phyloP scores from a whole-genome alignment of 2,113 vertebrate genomes.

The Cyanistes caeruleus region DNA sequence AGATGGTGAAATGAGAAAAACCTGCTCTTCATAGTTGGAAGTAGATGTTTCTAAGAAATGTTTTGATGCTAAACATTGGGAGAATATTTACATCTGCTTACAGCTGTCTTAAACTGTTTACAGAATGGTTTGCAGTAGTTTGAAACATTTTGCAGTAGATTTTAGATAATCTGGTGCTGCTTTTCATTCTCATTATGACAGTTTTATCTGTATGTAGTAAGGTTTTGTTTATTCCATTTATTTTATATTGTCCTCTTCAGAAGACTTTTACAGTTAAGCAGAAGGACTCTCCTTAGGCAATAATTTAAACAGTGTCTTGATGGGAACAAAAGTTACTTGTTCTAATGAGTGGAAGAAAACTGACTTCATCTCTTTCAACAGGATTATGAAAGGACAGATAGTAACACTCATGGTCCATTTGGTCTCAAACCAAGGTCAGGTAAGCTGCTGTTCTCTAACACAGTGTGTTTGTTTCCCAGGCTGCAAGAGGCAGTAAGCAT shows the following conservation, averaged over 20 bases:
- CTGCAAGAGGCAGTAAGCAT: background rate
- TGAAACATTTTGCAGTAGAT: background rate
- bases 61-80: background rate
- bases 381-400: conserved; percentile 80
- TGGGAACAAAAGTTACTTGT: background rate
- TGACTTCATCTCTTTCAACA: conserved; percentile 46
- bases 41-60: background rate
- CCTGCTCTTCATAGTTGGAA: background rate
- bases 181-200: background rate
- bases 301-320: background rate
- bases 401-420: conserved; percentile 82
- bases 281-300: background rate
- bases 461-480: background rate
- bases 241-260: background rate
- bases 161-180: background rate
- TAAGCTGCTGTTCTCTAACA: conserved; percentile 65
- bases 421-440: conserved; percentile 96
- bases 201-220: background rate
- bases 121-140: background rate
- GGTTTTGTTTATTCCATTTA: background rate
- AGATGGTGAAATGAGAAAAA: background rate
- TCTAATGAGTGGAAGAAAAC: background rate
- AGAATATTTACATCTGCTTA: background rate
- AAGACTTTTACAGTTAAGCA: background rate
- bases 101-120: background rate